Base-by-base conservation (phyloP, 2,113 vertebrate species). In the Pandion haliaetus region DNA sequence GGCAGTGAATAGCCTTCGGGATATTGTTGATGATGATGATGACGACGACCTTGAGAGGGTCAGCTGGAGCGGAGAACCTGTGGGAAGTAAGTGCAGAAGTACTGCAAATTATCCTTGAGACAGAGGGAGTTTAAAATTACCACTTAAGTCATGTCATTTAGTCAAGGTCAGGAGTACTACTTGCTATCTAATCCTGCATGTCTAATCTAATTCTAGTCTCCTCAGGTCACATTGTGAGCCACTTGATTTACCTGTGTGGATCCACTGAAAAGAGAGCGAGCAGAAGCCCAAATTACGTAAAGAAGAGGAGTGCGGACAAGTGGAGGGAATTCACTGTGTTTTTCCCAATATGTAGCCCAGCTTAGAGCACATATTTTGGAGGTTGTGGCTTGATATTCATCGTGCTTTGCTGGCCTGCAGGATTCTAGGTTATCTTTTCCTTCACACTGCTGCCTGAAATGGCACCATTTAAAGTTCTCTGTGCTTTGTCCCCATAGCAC, bases 21-120 rank as follows among this genome's bases (percentile, higher is more conserved):
- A 96, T 29, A 98, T 99, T 8, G 98, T 99, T 5, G 99, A 99
- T 62, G 99, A 99, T 15, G 99, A 99, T 4, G 98, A 99, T 3
- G 99, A 99, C 0, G 99, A 99, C 0, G 99, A 99, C 18, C 98
- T 99, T 92, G 99, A 99, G 96, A 99, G 98, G 96, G 98, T 99
- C 98, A 99, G 98, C 98, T 99, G 99, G 99, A 99, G 98, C 0
- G 99, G 99, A n/a, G 99, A 99, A 25, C 99, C 99, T 8, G 98
- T 99, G 61, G 99, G 99, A 95, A 99, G 99, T 99, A 98, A 99
- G 99, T 98, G 54, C 23, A 76, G 47, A 55, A 84, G 40, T 66
- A 32, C 55, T 67, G 25, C 23, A 55, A 71, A 45, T 65, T 78
- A 34, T 34, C 3, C 58, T 14, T 61, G 42, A 52, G 40, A 50